Conservation (phyloP, 2,888 invertebrate genomes). For the Hyposoter dolosus region DNA sequence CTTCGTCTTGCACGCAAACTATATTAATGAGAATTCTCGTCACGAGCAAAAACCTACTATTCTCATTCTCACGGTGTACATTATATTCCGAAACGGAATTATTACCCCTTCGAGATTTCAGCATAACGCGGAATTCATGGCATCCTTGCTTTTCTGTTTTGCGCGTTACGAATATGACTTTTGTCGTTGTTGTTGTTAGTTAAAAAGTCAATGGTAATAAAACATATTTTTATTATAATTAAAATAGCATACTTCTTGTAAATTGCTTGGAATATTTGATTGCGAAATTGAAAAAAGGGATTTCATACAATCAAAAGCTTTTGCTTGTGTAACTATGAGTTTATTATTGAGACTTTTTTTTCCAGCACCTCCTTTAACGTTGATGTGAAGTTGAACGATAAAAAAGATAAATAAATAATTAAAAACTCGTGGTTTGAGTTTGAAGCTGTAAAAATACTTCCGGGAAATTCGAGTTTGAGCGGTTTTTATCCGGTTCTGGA, state of each 20-base stretch:
- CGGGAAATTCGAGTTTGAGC: slow-evolving; percentile 18
- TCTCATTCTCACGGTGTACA: background rate
- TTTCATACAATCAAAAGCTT: background rate
- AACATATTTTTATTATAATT: background rate
- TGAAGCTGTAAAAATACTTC: slow-evolving; percentile 22
- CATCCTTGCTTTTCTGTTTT: background rate
- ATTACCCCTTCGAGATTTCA: slow-evolving; percentile 19
- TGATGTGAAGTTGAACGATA: background rate
- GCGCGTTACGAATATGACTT: background rate
- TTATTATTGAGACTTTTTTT: background rate
- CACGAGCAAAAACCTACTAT: slow-evolving; percentile 34
- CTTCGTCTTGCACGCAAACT: slow-evolving; percentile 52
- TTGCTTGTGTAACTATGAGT: background rate
- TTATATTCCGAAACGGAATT: slow-evolving; percentile 17
- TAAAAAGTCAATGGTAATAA: background rate
- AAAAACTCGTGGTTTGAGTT: slow-evolving; percentile 25
- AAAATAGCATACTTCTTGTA: background rate
- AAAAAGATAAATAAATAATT: background rate
- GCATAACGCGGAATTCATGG: background rate
- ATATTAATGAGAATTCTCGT: slow-evolving; percentile 61
- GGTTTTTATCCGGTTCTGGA: slow-evolving; percentile 42
- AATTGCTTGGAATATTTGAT: background rate
- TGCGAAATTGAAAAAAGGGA: background rate
- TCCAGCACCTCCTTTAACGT: slow-evolving; percentile 36
- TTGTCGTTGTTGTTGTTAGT: background rate